These are phyloP conservation scores for Ia io DNA, from an alignment of 2,113 vertebrate species.

Conservation along the genomic window DNA sequence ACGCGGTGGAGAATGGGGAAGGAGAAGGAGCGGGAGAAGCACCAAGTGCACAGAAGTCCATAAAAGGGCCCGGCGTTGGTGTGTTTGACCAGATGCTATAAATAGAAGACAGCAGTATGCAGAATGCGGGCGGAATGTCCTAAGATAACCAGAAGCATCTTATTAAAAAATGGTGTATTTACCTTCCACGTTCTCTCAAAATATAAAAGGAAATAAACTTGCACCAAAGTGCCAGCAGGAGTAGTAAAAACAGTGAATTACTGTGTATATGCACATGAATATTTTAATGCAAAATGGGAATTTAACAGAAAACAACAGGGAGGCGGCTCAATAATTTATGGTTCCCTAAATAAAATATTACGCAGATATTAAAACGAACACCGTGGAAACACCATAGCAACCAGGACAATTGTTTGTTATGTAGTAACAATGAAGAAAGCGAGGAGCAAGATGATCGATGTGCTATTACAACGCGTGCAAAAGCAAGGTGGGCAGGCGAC, in stretches of 20 bases:
- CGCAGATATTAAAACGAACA: slow-evolving; percentile 29
- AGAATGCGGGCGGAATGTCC: slow-evolving; percentile 42
- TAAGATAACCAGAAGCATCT: slow-evolving; percentile 42
- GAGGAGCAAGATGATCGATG: too few species aligned
- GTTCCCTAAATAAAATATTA: slow-evolving; percentile 43
- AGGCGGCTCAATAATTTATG: background rate
- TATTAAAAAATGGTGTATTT: background rate
- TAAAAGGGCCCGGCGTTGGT: slow-evolving; percentile 34
- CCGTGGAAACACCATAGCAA: background rate
- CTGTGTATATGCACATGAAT: background rate
- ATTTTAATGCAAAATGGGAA: background rate
- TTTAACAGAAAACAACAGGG: background rate
- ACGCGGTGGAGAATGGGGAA: background rate
- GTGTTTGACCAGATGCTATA: background rate
- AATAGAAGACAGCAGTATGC: slow-evolving; percentile 19
- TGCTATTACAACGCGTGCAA: background rate
- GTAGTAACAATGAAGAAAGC: background rate
- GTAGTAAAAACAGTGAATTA: background rate
- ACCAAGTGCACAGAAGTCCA: background rate
- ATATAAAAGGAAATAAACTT: background rate
- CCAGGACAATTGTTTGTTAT: background rate
- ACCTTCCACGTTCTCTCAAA: background rate
- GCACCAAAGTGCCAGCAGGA: background rate
- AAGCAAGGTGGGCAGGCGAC: background rate
- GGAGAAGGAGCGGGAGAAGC: background rate